Conservation (phyloP, 2,797 vertebrate species). For the Chiloscyllium punctatum region DNA sequence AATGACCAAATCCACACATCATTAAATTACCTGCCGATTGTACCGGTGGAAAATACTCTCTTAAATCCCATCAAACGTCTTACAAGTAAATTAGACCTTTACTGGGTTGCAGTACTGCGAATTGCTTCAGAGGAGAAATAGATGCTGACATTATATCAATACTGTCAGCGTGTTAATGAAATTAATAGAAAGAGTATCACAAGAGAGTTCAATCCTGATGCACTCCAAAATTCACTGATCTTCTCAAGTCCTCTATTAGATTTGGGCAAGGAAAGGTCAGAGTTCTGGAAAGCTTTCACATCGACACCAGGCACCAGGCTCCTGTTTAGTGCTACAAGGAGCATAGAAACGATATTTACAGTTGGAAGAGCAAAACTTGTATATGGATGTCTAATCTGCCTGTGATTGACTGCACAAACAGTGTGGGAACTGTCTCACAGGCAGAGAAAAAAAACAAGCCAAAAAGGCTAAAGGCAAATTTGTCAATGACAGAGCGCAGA, state of each 20-base stretch:
- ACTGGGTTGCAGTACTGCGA: neutral
- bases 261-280: neutral
- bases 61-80: neutral
- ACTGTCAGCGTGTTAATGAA: neutral
- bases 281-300: neutral
- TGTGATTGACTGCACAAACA: neutral
- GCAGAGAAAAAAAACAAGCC: neutral
- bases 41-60: neutral
- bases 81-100: neutral
- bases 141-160: constrained; percentile 14
- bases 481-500: neutral
- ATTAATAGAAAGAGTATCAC: neutral
- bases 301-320: neutral
- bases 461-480: constrained; percentile 13
- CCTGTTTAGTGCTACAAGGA: neutral
- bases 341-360: neutral
- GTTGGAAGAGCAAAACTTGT: neutral
- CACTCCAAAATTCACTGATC: neutral
- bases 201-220: neutral
- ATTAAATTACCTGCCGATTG: neutral
- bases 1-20: neutral
- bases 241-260: neutral
- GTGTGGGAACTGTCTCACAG: neutral
- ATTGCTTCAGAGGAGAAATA: neutral
- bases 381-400: neutral